Evolutionary conservation across 2,797 vertebrate genomes (phyloP).

Genomic region (Cynopterus sphinx): DNA sequence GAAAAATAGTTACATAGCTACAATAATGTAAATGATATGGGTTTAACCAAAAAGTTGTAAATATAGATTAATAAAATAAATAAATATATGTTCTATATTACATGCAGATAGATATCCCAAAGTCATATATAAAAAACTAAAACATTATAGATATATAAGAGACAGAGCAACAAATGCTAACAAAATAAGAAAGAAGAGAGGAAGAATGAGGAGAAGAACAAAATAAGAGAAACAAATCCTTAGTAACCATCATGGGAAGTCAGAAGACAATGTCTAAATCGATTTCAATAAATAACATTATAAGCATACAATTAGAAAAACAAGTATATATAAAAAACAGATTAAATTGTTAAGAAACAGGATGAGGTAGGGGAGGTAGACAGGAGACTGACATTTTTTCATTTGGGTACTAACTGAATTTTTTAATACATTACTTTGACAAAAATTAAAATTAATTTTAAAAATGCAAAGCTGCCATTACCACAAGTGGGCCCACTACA

Average conservation of each 20-base stretch:
- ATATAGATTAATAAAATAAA: neutral
- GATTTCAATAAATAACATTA: neutral
- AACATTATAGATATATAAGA: neutral
- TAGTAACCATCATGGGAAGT: neutral
- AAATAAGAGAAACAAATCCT: neutral
- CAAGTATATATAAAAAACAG: neutral
- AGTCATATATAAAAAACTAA: neutral
- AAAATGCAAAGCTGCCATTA: neutral
- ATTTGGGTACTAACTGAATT: neutral
- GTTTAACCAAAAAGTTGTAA: slow-evolving; percentile 13
- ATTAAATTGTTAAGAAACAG: neutral
- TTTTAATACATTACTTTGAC: neutral
- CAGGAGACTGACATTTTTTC: neutral
- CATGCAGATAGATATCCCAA: neutral
- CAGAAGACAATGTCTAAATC: neutral
- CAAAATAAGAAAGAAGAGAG: neutral
- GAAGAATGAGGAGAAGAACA: neutral
- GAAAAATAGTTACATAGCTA: neutral
- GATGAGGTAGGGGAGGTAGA: neutral
- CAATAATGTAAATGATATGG: neutral
- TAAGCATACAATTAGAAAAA: neutral
- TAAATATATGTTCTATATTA: neutral
- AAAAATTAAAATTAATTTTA: slow-evolving; percentile 29
- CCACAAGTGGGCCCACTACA: neutral
- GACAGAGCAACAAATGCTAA: neutral